These are phyloP conservation scores for Pristionchus maxplancki DNA, from an alignment of 2,888 invertebrate species.

Conservation along the genomic window DNA sequence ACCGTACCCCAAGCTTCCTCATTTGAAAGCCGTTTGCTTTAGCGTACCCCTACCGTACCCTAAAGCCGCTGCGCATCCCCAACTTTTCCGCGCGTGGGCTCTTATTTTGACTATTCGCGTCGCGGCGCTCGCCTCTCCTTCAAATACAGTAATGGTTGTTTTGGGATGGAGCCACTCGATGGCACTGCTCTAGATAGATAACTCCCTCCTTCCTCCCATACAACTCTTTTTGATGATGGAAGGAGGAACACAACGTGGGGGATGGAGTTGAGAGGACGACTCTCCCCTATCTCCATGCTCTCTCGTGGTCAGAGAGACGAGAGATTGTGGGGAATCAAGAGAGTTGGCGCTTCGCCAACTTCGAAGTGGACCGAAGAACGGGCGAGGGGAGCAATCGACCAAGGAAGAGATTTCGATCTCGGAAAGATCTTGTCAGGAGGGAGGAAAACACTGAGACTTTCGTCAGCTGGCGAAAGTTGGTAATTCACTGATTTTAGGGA, in stretches of 20 bases:
- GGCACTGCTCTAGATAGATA: slow-evolving; percentile 16
- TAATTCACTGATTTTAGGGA: too few species aligned
- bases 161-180: slow-evolving; percentile 33
- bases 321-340: neutral
- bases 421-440: neutral
- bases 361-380: neutral
- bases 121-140: neutral
- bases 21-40: neutral
- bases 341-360: neutral
- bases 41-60: neutral
- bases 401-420: neutral
- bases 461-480: neutral
- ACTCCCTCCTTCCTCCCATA: neutral
- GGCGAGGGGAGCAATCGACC: neutral
- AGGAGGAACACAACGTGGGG: neutral
- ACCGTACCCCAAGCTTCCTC: neutral
- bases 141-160: slow-evolving; percentile 47
- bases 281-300: neutral
- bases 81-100: neutral
- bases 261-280: neutral
- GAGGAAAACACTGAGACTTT: neutral
- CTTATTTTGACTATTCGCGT: neutral
- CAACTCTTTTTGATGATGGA: slow-evolving; percentile 35
- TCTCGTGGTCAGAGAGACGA: neutral
- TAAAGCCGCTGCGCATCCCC: neutral